phyloP scores from a whole-genome alignment of 1,140 invertebrate genomes.

The Zophobas morio region DNA sequence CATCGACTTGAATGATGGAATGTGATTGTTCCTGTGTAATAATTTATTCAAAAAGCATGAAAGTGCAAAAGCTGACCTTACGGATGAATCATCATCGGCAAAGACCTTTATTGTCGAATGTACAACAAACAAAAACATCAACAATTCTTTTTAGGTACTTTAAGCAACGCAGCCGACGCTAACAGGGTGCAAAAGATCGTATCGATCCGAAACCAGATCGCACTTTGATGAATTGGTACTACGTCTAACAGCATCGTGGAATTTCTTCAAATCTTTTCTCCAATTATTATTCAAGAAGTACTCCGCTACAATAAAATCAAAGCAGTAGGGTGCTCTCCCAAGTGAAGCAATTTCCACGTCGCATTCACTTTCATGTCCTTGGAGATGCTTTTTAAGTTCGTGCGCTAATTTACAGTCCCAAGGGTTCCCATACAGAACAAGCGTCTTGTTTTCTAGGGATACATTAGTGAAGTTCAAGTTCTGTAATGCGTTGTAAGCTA shows the following conservation, averaged over 20 bases:
- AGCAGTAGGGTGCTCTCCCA: background rate
- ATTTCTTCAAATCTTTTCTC: background rate
- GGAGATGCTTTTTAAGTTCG: background rate
- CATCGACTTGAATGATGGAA: background rate
- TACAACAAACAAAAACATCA: no score
- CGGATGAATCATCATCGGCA: no score
- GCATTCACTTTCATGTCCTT: conserved; percentile 6
- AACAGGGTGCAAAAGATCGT: background rate
- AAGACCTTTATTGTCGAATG: no score
- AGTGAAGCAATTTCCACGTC: background rate
- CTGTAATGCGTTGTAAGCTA: background rate
- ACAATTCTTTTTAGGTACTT: no score
- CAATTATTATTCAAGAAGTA: background rate
- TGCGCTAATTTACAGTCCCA: conserved; percentile 4
- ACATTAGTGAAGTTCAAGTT: background rate
- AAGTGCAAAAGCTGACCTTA: no score
- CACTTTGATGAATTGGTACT: background rate
- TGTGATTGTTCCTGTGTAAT: no score
- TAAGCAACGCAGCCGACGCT: no score
- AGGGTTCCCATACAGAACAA: conserved; percentile 22
- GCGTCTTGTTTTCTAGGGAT: background rate
- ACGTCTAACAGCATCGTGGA: background rate
- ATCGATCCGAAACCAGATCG: background rate
- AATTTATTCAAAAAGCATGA: no score
- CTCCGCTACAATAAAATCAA: background rate